Base-by-base conservation (phyloP, 2,888 invertebrate genomes). In the Lagria hirta region DNA sequence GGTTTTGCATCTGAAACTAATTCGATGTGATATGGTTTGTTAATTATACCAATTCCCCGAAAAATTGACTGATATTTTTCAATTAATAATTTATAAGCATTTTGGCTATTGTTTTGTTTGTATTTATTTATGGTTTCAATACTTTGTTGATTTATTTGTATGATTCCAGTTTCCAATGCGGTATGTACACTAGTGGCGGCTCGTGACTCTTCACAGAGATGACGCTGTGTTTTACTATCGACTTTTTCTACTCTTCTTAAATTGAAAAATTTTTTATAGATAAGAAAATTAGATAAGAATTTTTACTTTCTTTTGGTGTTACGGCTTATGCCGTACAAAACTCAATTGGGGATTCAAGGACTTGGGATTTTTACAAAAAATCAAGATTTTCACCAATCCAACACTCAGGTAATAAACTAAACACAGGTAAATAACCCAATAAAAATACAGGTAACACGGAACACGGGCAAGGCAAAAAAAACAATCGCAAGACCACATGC, bases 21-120 rank as follows among this genome's bases (percentile, higher is more conserved):
- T 29, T 50, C 36, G 22, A 52, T 48, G 24, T 43, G 37, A 21
- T 50, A 52, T 8, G 47, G 40, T 44, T 36, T 34, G 8, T 24
- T 24, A 4, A 49, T 36, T 35, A 36, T 32, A 15, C 46, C 43
- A 10, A 52, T 43, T 6, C 49, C 45, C 17, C 28, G 12, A 34
- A 51, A 51, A 24, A 48, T 12, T 2, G 24, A 16, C 18, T 40
- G 23, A 32, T 46, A 29, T 33, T 27, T 14, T 11, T 1, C 12
- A 4, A 22, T 7, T 15, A 38, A 16, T 3, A n/a, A 3, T 8
- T 15, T 15, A 14, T 38, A 20, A 12, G 12, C 8, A 34, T 34
- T 13, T 13, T 12, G n/a, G 2, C 7, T 3, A 5, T 13, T 38
- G 20, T 16, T n/a, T n/a, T 27, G 6, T 8, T 7, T 16, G 7